phyloP scores from a whole-genome alignment of 2,113 vertebrate genomes.

The Phrynosoma platyrhinos region DNA sequence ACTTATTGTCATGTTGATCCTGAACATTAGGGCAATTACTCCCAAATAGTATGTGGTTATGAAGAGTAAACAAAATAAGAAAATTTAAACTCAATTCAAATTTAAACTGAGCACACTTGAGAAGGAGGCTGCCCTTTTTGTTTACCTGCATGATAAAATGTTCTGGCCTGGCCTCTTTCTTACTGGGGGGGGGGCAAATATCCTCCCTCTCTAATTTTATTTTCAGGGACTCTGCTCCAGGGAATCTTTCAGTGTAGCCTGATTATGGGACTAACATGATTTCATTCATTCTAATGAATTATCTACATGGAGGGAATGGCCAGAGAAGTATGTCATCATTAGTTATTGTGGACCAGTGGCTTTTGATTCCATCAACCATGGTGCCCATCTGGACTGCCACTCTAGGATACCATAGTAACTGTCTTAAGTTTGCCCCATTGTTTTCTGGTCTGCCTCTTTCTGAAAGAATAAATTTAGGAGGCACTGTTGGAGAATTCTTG shows the following conservation, averaged over 20 bases:
- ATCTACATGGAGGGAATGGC: background rate
- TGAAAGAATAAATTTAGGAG: background rate
- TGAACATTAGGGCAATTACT: background rate
- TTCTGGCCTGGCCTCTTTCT: background rate
- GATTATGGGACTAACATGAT: background rate
- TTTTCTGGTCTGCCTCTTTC: background rate
- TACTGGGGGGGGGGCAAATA: background rate
- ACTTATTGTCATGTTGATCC: background rate
- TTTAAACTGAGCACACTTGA: no score
- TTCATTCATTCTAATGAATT: background rate
- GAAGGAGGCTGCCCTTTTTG: background rate
- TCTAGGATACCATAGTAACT: background rate
- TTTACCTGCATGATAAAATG: background rate
- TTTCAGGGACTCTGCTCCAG: background rate
- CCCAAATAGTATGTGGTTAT: background rate
- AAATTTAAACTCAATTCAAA: background rate
- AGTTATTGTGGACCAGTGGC: background rate
- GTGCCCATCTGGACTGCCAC: background rate
- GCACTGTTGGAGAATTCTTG: background rate
- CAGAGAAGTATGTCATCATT: background rate
- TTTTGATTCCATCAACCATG: background rate
- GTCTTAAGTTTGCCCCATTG: background rate
- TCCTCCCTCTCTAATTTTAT: background rate
- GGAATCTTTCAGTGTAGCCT: no score
- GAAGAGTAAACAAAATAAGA: constrained; percentile 1